Evolutionary conservation across 2,888 invertebrate species (phyloP).

Genomic region (Chironomus riparius): DNA sequence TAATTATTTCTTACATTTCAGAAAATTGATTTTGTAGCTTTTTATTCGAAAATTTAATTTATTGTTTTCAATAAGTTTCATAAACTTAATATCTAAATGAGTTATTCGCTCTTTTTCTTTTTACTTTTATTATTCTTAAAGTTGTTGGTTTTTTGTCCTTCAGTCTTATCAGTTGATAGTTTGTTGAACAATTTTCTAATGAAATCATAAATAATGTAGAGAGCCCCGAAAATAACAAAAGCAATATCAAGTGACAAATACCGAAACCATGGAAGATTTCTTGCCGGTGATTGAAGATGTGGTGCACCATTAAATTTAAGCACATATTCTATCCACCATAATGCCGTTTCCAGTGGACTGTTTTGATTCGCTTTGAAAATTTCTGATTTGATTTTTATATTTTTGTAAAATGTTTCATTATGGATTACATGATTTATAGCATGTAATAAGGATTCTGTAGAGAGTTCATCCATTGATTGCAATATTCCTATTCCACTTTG

Average conservation of each 20-base stretch:
- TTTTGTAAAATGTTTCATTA: background rate
- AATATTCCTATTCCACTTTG: conserved; percentile 37
- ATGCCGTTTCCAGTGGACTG: conserved; percentile 7
- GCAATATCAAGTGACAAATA: conserved; percentile 7
- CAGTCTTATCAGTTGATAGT: background rate
- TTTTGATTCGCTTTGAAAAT: conserved; percentile 13
- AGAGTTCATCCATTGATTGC: conserved; percentile 34
- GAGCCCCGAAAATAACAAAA: background rate
- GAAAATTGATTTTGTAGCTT: background rate
- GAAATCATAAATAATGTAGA: conserved; percentile 4
- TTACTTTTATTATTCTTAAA: background rate
- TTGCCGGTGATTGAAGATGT: conserved; percentile 14
- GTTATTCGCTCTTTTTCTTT: background rate
- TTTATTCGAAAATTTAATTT: too few species aligned
- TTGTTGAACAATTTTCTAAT: background rate
- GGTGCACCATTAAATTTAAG: conserved; percentile 17
- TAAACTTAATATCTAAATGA: background rate
- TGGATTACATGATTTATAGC: conserved; percentile 33
- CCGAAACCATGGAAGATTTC: conserved; percentile 12
- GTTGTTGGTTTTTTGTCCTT: background rate
- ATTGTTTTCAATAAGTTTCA: background rate
- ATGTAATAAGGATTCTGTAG: conserved; percentile 33
- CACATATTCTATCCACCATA: conserved; percentile 22
- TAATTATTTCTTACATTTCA: too few species aligned
- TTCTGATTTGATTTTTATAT: background rate